Conservation (phyloP, 2,113 vertebrate species). For the Gulo gulo region DNA sequence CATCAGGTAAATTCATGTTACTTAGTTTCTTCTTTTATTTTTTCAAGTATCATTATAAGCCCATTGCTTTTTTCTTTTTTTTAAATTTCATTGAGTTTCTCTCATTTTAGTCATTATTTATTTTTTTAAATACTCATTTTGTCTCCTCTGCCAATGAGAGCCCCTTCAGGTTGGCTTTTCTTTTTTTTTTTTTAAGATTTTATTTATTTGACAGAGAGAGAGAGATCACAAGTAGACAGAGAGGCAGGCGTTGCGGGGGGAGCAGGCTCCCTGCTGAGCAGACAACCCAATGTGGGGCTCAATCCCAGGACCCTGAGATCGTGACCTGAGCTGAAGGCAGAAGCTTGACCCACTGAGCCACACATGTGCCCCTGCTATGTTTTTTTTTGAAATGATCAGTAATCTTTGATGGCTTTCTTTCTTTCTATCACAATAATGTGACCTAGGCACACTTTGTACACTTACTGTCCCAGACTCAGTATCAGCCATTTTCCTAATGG, state of each 20-base stretch:
- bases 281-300: too few species aligned
- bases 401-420: not conserved
- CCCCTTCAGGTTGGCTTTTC: not conserved
- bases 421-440: not conserved
- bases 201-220: too few species aligned
- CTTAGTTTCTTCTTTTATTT: constrained; percentile 4
- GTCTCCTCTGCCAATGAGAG: not conserved
- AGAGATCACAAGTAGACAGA: too few species aligned
- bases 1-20: not conserved
- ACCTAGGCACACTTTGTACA: not conserved
- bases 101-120: not conserved
- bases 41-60: not conserved
- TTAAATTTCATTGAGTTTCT: not conserved
- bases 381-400: not conserved
- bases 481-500: not conserved
- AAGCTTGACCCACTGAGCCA: too few species aligned
- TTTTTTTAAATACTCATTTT: not conserved
- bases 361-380: too few species aligned
- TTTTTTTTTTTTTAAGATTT: constrained; percentile 4
- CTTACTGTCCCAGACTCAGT: not conserved
- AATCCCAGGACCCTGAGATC: too few species aligned
- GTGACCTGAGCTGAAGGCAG: too few species aligned
- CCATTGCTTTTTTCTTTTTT: not conserved
- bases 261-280: too few species aligned
- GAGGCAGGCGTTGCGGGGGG: too few species aligned